Evolutionary conservation across 2,113 vertebrate species (phyloP).

Genomic region (Myotis davidii): DNA sequence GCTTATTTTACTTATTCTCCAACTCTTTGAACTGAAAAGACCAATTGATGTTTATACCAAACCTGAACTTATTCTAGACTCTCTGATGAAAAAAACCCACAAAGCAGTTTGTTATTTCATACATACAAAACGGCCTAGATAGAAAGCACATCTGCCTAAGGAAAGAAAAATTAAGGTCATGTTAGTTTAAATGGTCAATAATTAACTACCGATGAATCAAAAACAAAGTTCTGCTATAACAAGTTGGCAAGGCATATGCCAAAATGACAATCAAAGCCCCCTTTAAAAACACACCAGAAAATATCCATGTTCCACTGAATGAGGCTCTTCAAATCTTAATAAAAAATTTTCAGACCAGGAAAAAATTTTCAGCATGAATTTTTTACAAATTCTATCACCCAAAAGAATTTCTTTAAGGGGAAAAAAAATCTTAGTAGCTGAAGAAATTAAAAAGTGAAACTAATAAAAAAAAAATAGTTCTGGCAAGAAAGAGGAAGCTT

Average conservation of each 20-base stretch:
- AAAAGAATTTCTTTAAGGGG: slow-evolving; percentile 9
- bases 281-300: slow-evolving; percentile 44
- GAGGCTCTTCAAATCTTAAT: not conserved
- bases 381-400: slow-evolving; percentile 15
- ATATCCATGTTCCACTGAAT: not conserved
- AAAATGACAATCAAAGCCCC: not conserved
- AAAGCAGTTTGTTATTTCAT: slow-evolving; percentile 5
- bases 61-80: slow-evolving; percentile 55
- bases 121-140: not conserved
- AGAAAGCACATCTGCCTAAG: slow-evolving; percentile 16
- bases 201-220: slow-evolving; percentile 59
- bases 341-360: slow-evolving; percentile 43
- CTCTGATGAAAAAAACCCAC: not conserved
- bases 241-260: not conserved
- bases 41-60: slow-evolving; percentile 26
- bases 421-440: slow-evolving; percentile 17
- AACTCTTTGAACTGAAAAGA: slow-evolving; percentile 62
- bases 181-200: slow-evolving; percentile 56
- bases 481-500: slow-evolving; percentile 55
- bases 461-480: slow-evolving; percentile 43
- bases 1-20: slow-evolving; percentile 50
- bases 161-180: slow-evolving; percentile 26
- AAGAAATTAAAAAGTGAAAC: slow-evolving; percentile 61
- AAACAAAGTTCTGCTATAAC: slow-evolving; percentile 44
- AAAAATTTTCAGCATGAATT: not conserved